phyloP scores from a whole-genome alignment of 2,888 invertebrate species.

The Pseudanteris insignis region DNA sequence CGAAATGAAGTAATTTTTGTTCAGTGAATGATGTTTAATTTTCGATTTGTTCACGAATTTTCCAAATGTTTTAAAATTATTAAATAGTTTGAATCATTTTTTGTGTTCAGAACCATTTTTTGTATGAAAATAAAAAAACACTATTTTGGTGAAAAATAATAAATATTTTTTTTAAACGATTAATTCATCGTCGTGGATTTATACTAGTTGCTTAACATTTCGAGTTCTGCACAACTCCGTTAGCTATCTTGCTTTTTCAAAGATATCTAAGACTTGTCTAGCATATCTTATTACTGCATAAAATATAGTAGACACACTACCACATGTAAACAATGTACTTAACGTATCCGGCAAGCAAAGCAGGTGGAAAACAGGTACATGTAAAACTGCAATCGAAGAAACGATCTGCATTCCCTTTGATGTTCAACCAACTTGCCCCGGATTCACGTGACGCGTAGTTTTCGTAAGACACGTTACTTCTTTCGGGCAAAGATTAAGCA shows the following conservation, averaged over 20 bases:
- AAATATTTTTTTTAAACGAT: no score
- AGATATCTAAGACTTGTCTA: slow-evolving; percentile 18
- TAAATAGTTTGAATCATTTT: no score
- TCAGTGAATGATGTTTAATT: no score
- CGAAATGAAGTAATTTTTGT: no score
- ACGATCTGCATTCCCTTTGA: slow-evolving; percentile 36
- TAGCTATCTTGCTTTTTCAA: slow-evolving; percentile 11
- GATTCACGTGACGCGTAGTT: slow-evolving; percentile 35
- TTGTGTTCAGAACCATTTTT: no score
- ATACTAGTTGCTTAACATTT: slow-evolving; percentile 6
- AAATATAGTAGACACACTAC: slow-evolving; percentile 18
- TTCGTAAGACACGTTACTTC: slow-evolving; percentile 42
- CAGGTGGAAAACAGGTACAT: slow-evolving; percentile 35
- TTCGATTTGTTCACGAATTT: no score
- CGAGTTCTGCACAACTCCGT: slow-evolving; percentile 8
- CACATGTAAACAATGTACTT: slow-evolving; percentile 26
- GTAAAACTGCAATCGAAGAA: slow-evolving; percentile 40
- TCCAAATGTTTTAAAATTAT: no score
- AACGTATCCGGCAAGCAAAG: slow-evolving; percentile 28
- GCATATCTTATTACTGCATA: slow-evolving; percentile 15
- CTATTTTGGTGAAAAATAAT: no score
- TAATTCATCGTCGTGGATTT: no score
- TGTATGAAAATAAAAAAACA: no score
- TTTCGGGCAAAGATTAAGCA: slow-evolving; percentile 24
- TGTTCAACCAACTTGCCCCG: slow-evolving; percentile 38